A percentile compares a stretch with the other conserved stretches of the same genome.
These are phyloP conservation scores for Pantherophis alleghaniensis DNA, from an alignment of 2,797 vertebrate species.

Conservation along the genomic window DNA sequence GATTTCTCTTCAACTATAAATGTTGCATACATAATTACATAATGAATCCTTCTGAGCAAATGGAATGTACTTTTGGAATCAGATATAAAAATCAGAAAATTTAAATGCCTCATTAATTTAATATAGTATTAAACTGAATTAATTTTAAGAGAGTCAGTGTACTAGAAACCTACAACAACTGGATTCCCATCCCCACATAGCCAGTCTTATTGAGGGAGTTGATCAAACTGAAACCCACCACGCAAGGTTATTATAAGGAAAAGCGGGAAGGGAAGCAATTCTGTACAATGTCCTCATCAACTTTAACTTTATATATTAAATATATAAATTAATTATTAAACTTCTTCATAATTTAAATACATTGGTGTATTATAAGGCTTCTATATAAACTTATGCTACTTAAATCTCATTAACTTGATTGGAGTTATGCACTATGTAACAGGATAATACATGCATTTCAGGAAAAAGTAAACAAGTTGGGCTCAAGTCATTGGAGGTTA, in stretches of 20 bases:
- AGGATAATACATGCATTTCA: not conserved
- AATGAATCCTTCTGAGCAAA: not conserved
- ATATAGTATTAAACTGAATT: not conserved
- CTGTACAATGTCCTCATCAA: not conserved
- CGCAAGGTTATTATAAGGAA: not conserved
- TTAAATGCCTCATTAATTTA: not conserved
- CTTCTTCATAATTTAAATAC: not conserved
- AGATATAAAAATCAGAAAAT: not conserved
- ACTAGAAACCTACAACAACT: not conserved
- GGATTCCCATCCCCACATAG: not conserved
- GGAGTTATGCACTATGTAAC: not conserved
- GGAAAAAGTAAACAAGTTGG: not conserved
- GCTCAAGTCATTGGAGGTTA: not conserved
- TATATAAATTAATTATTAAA: not conserved
- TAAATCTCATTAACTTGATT: not conserved
- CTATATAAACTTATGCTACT: not conserved
- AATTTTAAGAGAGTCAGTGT: not conserved
- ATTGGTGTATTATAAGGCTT: not conserved
- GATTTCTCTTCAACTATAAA: not conserved
- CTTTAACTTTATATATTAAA: not conserved
- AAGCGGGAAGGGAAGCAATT: not conserved
- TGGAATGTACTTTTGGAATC: not conserved
- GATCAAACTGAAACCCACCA: not conserved
- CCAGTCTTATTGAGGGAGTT: not conserved
- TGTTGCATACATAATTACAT: constrained; percentile 10